Evolutionary conservation across 1,140 invertebrate species (phyloP), one percentile per base, ranked within the genome.

Genomic region (Choristoneura fumiferana): DNA sequence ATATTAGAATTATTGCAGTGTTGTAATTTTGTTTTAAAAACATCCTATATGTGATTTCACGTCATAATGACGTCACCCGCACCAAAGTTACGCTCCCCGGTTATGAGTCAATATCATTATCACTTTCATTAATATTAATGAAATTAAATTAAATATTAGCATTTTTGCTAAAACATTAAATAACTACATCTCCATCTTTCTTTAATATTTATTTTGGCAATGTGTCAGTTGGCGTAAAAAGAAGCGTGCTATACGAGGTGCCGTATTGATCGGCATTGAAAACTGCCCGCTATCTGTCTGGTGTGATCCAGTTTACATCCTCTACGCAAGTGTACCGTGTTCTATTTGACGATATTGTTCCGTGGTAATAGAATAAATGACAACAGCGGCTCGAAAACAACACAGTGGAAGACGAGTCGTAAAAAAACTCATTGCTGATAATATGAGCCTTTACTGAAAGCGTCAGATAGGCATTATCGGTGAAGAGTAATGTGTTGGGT

Each of bases 301-400:
- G 43, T 49, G 43, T 49, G 43, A 49, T 49, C 43, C 43, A 10
- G 22, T 18, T 1, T 10, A 49, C 17, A 49, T 15, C 10, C 43
- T 49, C 18, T n/a, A 6, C 29, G 17, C 22, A 49, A 29, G 43
- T 33, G 43, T 14, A 49, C 43, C 18, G 22, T 49, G 22, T 49
- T 49, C 18, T 49, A 49, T 49, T 49, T 49, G 43, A 49, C 18
- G 18, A 49, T 49, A 49, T 49, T 49, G 43, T 49, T 49, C 43
- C 12, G 18, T 22, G 4, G 18, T 45, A 12, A 49, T 49, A 49
- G 10, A 49, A 29, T 33, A 49, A 40, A 40, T 17, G 15, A 17
- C 39, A 40, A 40, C 15, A 43, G 13, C 39, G 22, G 22, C 22
- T 29, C 22, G 22, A 15, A 43, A 18, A 13, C 13, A 15, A 43